These are phyloP conservation scores for Myathropa florea DNA, from an alignment of 2,888 invertebrate species.

Conservation along the genomic window DNA sequence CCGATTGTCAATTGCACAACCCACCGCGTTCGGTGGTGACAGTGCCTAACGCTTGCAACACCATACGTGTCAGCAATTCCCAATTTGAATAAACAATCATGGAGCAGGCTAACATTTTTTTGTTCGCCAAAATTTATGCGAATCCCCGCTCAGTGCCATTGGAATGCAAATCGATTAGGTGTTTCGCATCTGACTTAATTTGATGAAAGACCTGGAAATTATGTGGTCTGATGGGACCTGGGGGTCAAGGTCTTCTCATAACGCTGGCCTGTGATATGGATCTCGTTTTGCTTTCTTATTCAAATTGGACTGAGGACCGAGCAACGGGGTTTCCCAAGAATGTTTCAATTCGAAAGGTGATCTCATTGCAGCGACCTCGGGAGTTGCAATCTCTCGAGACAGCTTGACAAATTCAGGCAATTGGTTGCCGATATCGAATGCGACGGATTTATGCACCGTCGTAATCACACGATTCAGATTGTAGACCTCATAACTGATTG, in stretches of 20 bases:
- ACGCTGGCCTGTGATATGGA: neutral
- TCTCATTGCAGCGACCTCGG: neutral
- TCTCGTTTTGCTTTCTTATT: neutral
- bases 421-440: too few species aligned
- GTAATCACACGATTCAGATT: too few species aligned
- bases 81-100: neutral
- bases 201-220: neutral
- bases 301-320: neutral
- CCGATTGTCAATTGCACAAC: neutral
- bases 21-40: neutral
- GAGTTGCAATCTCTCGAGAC: neutral
- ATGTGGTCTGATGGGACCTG: neutral
- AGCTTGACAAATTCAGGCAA: too few species aligned
- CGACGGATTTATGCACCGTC: too few species aligned
- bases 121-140: constrained; percentile 22
- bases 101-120: neutral
- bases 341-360: neutral
- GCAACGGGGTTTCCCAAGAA: neutral
- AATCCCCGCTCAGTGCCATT: neutral
- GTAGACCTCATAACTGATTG: neutral
- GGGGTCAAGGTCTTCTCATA: neutral
- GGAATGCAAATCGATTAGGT: constrained; percentile 1
- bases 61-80: neutral
- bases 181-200: constrained; percentile 12
- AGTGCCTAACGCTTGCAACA: constrained; percentile 12